These are phyloP conservation scores for Euphydryas editha DNA, from an alignment of 2,888 invertebrate species.

Conservation along the genomic window DNA sequence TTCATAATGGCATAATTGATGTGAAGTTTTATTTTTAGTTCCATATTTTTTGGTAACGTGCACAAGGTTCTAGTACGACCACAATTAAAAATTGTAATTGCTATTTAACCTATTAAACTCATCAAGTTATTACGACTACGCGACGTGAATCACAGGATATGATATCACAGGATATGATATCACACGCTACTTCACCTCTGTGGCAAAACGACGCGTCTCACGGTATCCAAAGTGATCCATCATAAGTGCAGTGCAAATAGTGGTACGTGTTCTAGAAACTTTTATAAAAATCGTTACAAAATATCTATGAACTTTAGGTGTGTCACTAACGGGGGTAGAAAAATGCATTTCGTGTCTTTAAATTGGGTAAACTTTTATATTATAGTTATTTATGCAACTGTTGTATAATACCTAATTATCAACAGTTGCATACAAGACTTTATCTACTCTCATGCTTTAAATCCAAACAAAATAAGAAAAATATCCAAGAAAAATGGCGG, in stretches of 20 bases:
- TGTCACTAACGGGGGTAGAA: not conserved
- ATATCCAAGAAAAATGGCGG: no score
- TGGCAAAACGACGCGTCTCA: constrained; percentile 61
- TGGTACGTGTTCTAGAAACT: constrained; percentile 34
- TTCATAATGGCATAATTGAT: not conserved
- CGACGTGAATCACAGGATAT: constrained; percentile 70
- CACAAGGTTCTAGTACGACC: constrained; percentile 25
- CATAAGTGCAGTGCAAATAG: constrained; percentile 69
- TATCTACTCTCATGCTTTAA: no score
- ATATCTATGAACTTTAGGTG: not conserved
- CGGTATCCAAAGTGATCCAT: constrained; percentile 61
- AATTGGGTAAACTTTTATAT: not conserved
- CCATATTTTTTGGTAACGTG: not conserved
- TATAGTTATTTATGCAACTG: no score
- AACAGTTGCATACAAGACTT: no score
- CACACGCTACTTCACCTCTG: constrained; percentile 62
- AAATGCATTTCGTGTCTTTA: constrained; percentile 11
- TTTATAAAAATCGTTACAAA: constrained; percentile 8
- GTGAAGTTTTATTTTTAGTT: not conserved
- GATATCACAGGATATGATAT: constrained; percentile 80
- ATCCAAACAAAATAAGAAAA: no score
- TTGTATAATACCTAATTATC: no score
- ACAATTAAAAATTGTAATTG: constrained; percentile 62
- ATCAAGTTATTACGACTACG: constrained; percentile 54
- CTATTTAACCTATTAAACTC: constrained; percentile 72